Percentiles rank a stretch among this genome's conserved stretches.
Evolutionary conservation across 2,113 vertebrate species (phyloP).

Genomic region (Mohoua ochrocephala): DNA sequence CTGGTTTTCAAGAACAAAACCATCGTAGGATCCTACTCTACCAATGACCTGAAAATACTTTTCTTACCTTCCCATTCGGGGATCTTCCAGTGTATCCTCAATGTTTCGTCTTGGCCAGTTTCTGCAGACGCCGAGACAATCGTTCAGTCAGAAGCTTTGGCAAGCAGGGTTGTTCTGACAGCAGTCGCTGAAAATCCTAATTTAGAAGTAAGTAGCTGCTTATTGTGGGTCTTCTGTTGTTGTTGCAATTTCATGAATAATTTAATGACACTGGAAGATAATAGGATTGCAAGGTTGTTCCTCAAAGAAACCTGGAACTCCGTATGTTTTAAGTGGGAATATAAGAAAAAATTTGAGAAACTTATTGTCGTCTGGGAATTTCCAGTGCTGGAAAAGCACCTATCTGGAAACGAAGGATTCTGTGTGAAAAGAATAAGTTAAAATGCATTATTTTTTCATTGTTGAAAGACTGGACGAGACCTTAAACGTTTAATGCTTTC

Average conservation of each 20-base stretch:
- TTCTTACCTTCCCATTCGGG: conserved; percentile 84
- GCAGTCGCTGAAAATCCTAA: conserved; percentile 87
- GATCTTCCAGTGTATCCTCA: conserved; percentile 86
- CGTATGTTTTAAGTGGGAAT: not conserved
- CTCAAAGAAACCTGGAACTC: not conserved
- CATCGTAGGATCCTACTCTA: conserved; percentile 84
- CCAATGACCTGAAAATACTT: conserved; percentile 89
- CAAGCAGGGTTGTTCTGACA: conserved; percentile 83
- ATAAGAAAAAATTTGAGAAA: not conserved
- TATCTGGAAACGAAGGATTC: not conserved
- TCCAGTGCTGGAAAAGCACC: not conserved
- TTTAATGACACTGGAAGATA: not conserved
- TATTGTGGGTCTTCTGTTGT: not conserved
- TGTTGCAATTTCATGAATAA: not conserved
- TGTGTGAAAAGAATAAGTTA: not conserved
- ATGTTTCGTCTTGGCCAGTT: conserved; percentile 88
- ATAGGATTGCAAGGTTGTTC: not conserved
- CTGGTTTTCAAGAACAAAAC: conserved; percentile 93
- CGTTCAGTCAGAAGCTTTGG: conserved; percentile 81
- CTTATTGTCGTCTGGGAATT: not conserved
- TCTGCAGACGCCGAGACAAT: conserved; percentile 80
- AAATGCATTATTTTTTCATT: not conserved
- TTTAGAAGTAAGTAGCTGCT: conserved; percentile 78
- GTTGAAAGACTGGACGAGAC: not conserved
- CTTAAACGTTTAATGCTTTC: not conserved